These are phyloP conservation scores for Thymallus thymallus DNA, from an alignment of 2,113 vertebrate species.

Conservation along the genomic window DNA sequence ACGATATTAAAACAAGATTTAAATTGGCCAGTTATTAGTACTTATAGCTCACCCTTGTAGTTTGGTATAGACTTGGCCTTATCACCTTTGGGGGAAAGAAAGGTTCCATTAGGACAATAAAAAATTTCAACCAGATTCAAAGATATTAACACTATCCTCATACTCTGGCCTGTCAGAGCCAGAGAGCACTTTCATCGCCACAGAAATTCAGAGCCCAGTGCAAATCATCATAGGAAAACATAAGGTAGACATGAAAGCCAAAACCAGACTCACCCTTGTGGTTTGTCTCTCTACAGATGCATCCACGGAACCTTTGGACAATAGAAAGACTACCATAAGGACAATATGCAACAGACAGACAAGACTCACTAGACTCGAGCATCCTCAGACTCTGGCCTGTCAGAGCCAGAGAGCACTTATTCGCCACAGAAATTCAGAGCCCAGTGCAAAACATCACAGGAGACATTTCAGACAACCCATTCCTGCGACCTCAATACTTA, in stretches of 20 bases:
- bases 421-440: not conserved
- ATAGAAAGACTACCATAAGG: too few species aligned
- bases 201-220: not conserved
- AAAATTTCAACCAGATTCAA: too few species aligned
- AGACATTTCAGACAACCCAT: not conserved
- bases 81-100: not conserved
- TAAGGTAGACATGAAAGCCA: too few species aligned
- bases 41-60: not conserved
- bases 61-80: not conserved
- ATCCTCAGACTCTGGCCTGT: constrained; percentile 42
- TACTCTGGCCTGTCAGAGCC: constrained; percentile 53
- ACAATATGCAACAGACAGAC: too few species aligned
- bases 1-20: not conserved
- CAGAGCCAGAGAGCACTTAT: constrained; percentile 53
- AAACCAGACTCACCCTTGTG: too few species aligned
- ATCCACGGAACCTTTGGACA: too few species aligned
- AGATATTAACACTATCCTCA: not conserved
- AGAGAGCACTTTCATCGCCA: constrained; percentile 39
- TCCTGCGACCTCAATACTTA: not conserved
- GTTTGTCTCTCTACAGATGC: too few species aligned
- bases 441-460: constrained; percentile 4
- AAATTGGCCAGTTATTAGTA: not conserved
- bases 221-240: not conserved
- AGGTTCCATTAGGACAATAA: not conserved
- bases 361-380: too few species aligned